Conservation (phyloP, 2,113 vertebrate genomes). For the Limanda limanda region DNA sequence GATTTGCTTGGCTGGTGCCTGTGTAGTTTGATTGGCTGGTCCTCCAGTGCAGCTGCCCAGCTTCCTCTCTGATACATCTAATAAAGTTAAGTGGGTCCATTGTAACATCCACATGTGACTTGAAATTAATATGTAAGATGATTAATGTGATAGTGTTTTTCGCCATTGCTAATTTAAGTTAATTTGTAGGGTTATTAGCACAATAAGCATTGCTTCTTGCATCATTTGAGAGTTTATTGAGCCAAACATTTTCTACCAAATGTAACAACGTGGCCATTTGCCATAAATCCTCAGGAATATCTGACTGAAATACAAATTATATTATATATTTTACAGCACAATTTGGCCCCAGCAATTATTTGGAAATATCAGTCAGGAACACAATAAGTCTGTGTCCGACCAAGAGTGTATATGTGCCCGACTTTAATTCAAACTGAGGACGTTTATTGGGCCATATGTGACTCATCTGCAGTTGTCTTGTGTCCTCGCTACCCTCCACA, state of each 20-base stretch:
- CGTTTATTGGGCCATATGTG: conserved; percentile 20
- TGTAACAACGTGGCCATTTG: background rate
- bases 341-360: background rate
- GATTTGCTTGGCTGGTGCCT: no score
- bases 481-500: conserved; percentile 11
- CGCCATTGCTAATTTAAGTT: background rate
- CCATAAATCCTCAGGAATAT: background rate
- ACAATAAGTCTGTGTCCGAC: background rate
- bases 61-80: background rate
- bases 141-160: background rate
- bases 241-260: background rate
- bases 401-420: background rate
- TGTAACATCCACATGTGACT: background rate
- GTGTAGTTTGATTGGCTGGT: background rate
- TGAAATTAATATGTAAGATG: background rate
- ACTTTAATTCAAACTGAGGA: conserved; percentile 1
- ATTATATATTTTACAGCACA: background rate
- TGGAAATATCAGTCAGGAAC: background rate
- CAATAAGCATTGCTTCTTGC: background rate
- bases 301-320: background rate
- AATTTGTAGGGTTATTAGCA: background rate
- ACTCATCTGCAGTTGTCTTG: conserved; percentile 31
- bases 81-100: background rate
- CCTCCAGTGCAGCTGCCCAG: no score
- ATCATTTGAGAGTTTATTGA: background rate